These are phyloP conservation scores for Telmatherina bonti DNA, from an alignment of 2,797 vertebrate species.

Conservation along the genomic window DNA sequence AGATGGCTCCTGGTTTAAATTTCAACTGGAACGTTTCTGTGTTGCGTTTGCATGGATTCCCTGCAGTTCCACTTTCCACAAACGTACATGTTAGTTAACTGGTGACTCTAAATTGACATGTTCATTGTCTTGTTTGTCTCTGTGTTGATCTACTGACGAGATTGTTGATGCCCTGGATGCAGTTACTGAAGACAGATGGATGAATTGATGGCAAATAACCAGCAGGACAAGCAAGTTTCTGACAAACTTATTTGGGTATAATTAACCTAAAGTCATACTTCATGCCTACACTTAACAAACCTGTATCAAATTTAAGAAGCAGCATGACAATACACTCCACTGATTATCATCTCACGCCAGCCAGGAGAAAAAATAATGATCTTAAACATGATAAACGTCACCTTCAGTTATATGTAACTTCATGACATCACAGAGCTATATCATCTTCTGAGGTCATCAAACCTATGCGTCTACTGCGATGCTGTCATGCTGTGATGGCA, in stretches of 20 bases:
- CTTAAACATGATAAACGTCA: not conserved
- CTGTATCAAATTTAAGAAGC: not conserved
- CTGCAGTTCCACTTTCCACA: not conserved
- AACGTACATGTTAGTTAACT: not conserved
- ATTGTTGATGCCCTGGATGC: not conserved
- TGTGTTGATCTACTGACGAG: not conserved
- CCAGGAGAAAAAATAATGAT: not conserved
- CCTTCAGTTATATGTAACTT: not conserved
- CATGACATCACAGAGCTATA: constrained; percentile 13
- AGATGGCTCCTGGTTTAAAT: not conserved
- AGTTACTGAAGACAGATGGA: not conserved
- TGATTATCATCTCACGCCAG: not conserved
- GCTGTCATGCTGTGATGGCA: constrained; percentile 47
- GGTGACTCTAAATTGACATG: not conserved
- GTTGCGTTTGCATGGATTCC: not conserved
- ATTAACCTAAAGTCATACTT: not conserved
- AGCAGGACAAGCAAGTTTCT: not conserved
- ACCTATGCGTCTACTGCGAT: constrained; percentile 47
- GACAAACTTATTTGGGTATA: not conserved
- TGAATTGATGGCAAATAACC: not conserved
- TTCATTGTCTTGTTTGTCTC: not conserved
- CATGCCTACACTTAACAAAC: not conserved
- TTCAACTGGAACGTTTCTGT: not conserved
- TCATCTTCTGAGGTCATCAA: constrained; percentile 29
- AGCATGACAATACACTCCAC: not conserved